Evolutionary conservation across 23 tunicate species (phyloP).

Genomic region (Aplidium turbinatum): DNA sequence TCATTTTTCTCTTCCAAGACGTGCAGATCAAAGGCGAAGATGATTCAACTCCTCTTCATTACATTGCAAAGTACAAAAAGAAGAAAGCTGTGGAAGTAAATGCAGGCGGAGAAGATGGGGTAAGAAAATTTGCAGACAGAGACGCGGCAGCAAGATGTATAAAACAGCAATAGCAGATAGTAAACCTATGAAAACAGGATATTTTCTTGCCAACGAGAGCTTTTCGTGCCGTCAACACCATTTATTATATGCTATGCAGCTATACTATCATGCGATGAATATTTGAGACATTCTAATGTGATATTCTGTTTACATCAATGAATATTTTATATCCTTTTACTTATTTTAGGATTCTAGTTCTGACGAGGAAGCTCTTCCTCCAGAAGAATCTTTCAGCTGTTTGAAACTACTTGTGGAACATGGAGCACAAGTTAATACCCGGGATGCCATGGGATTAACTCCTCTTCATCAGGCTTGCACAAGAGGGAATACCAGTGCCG

Average conservation of each 20-base stretch:
- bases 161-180: too few relatives aligned
- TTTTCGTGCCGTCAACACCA: too few relatives aligned
- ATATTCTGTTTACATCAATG: too few relatives aligned
- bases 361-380: slow-evolving; percentile 70
- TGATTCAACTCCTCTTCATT: slow-evolving; percentile 75
- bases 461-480: slow-evolving; percentile 92
- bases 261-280: too few relatives aligned
- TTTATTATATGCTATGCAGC: too few relatives aligned
- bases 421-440: slow-evolving; percentile 85
- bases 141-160: too few relatives aligned
- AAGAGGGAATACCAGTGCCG: slow-evolving; percentile 69
- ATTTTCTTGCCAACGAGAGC: too few relatives aligned
- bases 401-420: slow-evolving; percentile 70
- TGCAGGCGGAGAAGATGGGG: slow-evolving; percentile 48
- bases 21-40: slow-evolving; percentile 73
- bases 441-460: slow-evolving; percentile 88
- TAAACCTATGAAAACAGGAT: too few relatives aligned
- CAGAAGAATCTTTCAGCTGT: slow-evolving; percentile 70
- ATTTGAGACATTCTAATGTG: too few relatives aligned
- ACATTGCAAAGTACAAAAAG: slow-evolving; percentile 83
- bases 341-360: slow-evolving; percentile 45
- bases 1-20: slow-evolving; percentile 19
- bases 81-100: slow-evolving; percentile 41
- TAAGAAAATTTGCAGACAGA: too few relatives aligned
- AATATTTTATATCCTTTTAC: too few relatives aligned